Evolutionary conservation across 2,888 invertebrate genomes (phyloP), one percentile per base, ranked within the genome.

Genomic region (Stegophylla sp.): DNA sequence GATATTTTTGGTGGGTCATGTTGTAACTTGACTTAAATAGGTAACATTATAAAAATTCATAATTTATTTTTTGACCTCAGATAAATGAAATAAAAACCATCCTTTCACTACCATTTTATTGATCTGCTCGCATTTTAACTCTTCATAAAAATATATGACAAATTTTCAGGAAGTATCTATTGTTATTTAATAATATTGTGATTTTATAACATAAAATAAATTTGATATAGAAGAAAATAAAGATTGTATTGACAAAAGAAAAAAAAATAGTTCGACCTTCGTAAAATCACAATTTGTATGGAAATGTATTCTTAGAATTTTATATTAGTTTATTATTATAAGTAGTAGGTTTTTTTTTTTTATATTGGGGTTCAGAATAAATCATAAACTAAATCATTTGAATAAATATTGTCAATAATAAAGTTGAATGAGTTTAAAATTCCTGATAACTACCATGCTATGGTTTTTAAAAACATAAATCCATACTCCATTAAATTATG

Each of bases 1-100:
- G 26, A n/a, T 53, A 17, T 0, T 12, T 76, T 76, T 66, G 66
- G 75, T 66, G 20, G 12, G 53, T 66, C 41, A 66, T 4, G 0
- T 13, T 23, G 4, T 63, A 48, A 74, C 48, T 51, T 20, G 17
- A 75, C 41, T 43, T 66, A 66, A 34, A 76, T 66, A 75, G 53
- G 26, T 13, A 75, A 66, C 1, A 64, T 15, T 51, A 51, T 9
- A 75, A 56, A 59, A n/a, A 69, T 13, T 34, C 20, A 12, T 53
- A 41, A 53, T 53, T 76, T 53, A 66, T 53, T 76, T 76, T 43
- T 66, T 66, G 75, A 53, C 75, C 75, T 66, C 53, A 76, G 41
- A 43, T 48, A 41, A 51, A 51, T 64, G 20, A 64, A 76, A 76
- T 66, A 59, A 15, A 26, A 73, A 76, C 43, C 41, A 53, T 76